These are phyloP conservation scores for Lithosia quadra DNA, from an alignment of 2,888 invertebrate species.

Conservation along the genomic window DNA sequence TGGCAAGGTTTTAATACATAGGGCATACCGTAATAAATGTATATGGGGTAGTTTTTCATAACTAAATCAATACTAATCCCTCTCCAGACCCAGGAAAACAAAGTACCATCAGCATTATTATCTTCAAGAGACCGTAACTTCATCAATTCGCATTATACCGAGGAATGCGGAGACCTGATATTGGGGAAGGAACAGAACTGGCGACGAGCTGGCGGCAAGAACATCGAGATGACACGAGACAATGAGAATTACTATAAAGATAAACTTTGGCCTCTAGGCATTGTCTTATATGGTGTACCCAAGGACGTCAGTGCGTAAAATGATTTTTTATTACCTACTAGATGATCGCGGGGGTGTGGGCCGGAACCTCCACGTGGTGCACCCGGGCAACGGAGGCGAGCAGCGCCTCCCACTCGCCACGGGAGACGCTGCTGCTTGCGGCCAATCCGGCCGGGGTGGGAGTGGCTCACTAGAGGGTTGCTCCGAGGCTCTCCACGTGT, in stretches of 20 bases:
- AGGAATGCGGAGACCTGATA: slow-evolving; percentile 61
- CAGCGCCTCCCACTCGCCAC: no score
- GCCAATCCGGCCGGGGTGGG: no score
- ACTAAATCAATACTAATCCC: background rate
- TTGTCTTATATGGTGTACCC: slow-evolving; percentile 67
- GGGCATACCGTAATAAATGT: no score
- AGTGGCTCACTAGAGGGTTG: no score
- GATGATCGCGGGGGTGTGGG: no score
- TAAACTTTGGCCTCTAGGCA: slow-evolving; percentile 71
- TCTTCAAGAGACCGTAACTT: slow-evolving; percentile 64
- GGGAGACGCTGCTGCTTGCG: no score
- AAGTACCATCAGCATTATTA: slow-evolving; percentile 43
- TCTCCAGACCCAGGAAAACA: slow-evolving; percentile 42
- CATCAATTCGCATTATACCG: slow-evolving; percentile 69
- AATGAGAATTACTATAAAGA: slow-evolving; percentile 61
- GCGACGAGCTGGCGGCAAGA: slow-evolving; percentile 20
- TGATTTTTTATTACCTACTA: no score
- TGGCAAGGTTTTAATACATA: no score
- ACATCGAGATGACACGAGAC: slow-evolving; percentile 33
- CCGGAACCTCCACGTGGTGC: no score
- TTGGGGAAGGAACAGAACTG: slow-evolving; percentile 26
- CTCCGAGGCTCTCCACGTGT: no score
- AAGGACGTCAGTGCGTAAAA: slow-evolving; percentile 57
- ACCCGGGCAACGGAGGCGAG: no score
- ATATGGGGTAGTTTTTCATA: no score